phyloP scores from a whole-genome alignment of 1,140 invertebrate genomes.

The Lordiphosa clarofinis region DNA sequence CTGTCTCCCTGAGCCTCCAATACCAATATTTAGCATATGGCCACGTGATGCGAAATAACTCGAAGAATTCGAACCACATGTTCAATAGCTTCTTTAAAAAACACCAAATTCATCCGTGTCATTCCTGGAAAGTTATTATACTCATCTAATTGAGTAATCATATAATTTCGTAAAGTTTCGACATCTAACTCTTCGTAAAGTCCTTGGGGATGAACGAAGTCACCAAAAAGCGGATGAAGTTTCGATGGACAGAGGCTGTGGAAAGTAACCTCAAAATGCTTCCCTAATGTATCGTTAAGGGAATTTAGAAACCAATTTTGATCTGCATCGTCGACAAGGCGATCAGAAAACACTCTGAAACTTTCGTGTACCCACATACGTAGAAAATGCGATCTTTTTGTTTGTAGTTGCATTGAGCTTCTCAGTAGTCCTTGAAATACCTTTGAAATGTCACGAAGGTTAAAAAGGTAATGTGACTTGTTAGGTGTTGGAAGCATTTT shows the following conservation, averaged over 20 bases:
- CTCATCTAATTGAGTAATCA: constrained; percentile 86
- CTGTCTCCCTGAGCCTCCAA: too few relatives aligned
- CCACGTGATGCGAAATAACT: constrained; percentile 91
- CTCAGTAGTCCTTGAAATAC: too few relatives aligned
- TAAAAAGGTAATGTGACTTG: constrained; percentile 88
- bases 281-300: too few relatives aligned
- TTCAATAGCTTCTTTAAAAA: constrained; percentile 91
- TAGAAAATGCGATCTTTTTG: too few relatives aligned
- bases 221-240: constrained; percentile 87
- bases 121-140: constrained; percentile 89
- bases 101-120: constrained; percentile 88
- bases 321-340: too few relatives aligned
- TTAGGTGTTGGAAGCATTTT: constrained; percentile 91
- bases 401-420: too few relatives aligned
- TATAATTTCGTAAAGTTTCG: constrained; percentile 82
- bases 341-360: too few relatives aligned
- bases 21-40: constrained; percentile 80
- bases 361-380: too few relatives aligned
- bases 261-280: too few relatives aligned
- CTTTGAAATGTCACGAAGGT: too few relatives aligned
- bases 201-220: constrained; percentile 87
- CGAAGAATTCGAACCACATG: constrained; percentile 90
- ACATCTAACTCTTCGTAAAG: constrained; percentile 87
- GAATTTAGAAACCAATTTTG: too few relatives aligned
- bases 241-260: constrained; percentile 87